Conservation (phyloP, 2,888 invertebrate species). For the Tetragnatha montana region DNA sequence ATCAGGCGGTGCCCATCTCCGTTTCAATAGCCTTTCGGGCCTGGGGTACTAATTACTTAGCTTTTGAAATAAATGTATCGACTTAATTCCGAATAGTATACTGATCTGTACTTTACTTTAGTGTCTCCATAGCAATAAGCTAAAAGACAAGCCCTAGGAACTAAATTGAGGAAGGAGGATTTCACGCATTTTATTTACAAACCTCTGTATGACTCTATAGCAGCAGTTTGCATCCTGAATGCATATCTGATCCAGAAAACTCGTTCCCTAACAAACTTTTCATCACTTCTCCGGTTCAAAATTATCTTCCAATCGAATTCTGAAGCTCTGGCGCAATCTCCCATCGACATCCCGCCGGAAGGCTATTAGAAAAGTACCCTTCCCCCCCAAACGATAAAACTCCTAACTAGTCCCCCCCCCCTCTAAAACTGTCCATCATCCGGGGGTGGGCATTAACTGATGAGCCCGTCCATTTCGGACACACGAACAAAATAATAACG, state of each 20-base stretch:
- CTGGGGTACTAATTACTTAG: too few relatives aligned
- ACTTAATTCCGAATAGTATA: too few relatives aligned
- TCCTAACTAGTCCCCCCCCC: background rate
- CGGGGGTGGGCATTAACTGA: constrained; percentile 11
- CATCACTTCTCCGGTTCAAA: background rate
- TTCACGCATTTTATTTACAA: too few relatives aligned
- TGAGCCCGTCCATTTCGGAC: constrained; percentile 11
- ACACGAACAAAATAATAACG: constrained; percentile 15
- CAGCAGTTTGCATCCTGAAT: too few relatives aligned
- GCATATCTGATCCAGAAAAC: background rate
- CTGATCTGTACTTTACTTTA: too few relatives aligned
- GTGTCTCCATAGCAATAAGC: too few relatives aligned
- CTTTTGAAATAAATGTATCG: too few relatives aligned
- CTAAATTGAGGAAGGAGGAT: too few relatives aligned
- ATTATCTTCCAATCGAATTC: background rate
- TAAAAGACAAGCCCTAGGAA: too few relatives aligned
- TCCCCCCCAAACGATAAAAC: background rate
- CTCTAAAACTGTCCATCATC: background rate
- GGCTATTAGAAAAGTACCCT: background rate
- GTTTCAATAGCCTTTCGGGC: too few relatives aligned
- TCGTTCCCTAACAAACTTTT: background rate
- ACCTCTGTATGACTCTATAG: too few relatives aligned
- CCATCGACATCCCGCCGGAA: background rate
- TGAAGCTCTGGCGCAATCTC: background rate
- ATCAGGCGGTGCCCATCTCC: too few relatives aligned